Conservation (phyloP, 2,888 invertebrate genomes). For the Hybos culiciformis region DNA sequence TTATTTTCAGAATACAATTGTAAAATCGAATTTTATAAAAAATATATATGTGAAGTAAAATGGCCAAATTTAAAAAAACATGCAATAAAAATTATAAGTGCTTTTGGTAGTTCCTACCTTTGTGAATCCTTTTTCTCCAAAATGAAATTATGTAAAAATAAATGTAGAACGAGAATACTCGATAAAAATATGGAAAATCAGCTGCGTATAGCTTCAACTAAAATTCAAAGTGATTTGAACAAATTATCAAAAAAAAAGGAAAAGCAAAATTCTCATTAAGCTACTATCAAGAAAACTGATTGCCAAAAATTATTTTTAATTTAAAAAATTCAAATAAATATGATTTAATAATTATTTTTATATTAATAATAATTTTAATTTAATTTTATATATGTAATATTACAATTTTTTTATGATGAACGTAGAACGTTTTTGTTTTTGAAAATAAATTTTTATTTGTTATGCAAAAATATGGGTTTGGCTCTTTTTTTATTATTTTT, state of each 20-base stretch:
- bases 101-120: slow-evolving; percentile 3
- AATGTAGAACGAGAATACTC: neutral
- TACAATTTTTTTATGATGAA: neutral
- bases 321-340: neutral
- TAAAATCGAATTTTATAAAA: slow-evolving; percentile 1
- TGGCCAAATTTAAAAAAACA: slow-evolving; percentile 1
- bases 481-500: neutral
- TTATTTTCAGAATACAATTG: slow-evolving; percentile 3
- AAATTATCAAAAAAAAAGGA: neutral
- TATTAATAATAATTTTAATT: neutral
- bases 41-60: neutral
- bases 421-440: neutral
- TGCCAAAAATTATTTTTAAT: too few species aligned
- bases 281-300: too few species aligned
- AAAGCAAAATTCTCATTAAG: neutral
- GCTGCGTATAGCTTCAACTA: neutral
- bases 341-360: neutral
- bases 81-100: slow-evolving; percentile 1
- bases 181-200: neutral
- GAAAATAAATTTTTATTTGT: neutral
- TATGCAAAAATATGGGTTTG: neutral
- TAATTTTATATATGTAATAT: neutral
- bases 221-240: neutral
- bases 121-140: neutral
- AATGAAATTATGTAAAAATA: slow-evolving; percentile 1